Evolutionary conservation across 2,797 vertebrate genomes (phyloP).

Genomic region (Malacoctenus gilli): DNA sequence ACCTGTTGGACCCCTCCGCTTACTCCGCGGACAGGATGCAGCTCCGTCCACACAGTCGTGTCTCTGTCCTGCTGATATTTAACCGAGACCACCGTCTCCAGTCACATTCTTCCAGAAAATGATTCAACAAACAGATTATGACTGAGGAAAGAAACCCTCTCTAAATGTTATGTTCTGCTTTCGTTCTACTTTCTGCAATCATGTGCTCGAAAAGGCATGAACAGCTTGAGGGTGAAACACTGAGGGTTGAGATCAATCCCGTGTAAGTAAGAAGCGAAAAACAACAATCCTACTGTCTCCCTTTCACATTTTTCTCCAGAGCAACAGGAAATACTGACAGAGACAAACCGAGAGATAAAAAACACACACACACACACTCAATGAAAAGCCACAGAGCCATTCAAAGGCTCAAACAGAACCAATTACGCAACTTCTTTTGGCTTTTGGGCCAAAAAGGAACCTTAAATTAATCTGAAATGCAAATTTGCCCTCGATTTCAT

Average conservation of each 20-base stretch:
- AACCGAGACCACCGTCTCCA: constrained; percentile 5
- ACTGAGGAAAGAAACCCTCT: constrained; percentile 3
- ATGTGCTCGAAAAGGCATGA: constrained; percentile 36
- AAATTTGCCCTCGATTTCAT: background rate
- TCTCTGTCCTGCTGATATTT: background rate
- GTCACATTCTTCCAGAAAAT: constrained; percentile 18
- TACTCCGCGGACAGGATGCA: too few relatives aligned
- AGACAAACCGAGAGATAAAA: constrained; percentile 5
- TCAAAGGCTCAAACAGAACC: constrained; percentile 10
- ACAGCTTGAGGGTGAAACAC: constrained; percentile 18
- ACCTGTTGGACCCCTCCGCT: background rate
- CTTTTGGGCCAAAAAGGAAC: constrained; percentile 2
- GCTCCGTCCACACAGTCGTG: background rate
- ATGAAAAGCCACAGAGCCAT: background rate
- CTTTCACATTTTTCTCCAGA: constrained; percentile 22
- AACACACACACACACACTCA: constrained; percentile 12
- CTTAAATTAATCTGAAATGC: constrained; percentile 2
- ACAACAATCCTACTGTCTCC: constrained; percentile 48
- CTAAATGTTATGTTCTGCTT: constrained; percentile 18
- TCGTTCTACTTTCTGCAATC: constrained; percentile 27
- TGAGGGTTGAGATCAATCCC: constrained; percentile 42
- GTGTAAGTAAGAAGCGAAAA: constrained; percentile 14
- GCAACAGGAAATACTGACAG: constrained; percentile 20
- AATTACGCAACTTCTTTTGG: constrained; percentile 15
- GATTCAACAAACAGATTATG: constrained; percentile 10